A percentile compares a stretch with the other conserved stretches of the same genome.
phyloP scores from a whole-genome alignment of 2,797 vertebrate species.

The Myotis pilosus region DNA sequence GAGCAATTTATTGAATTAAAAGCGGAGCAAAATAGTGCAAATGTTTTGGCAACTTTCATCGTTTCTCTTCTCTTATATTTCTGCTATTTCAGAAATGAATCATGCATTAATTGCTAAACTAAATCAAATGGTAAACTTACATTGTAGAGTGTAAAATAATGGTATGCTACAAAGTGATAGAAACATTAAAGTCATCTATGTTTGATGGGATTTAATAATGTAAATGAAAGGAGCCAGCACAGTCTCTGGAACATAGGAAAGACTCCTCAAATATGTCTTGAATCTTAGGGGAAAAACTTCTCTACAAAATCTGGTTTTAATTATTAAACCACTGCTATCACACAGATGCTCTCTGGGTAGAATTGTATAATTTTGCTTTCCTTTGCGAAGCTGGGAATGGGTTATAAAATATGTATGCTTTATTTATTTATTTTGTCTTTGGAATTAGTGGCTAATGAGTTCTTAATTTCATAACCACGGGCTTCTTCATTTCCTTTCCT shows the following conservation, averaged over 20 bases:
- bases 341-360: constrained; percentile 59
- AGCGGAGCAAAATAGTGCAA: constrained; percentile 33
- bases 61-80: neutral
- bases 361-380: constrained; percentile 76
- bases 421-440: constrained; percentile 76
- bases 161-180: neutral
- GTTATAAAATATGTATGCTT: constrained; percentile 77
- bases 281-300: neutral
- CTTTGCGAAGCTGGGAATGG: constrained; percentile 59
- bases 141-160: neutral
- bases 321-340: constrained; percentile 78
- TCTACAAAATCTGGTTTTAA: constrained; percentile 68
- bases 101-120: neutral
- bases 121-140: neutral
- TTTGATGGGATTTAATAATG: neutral
- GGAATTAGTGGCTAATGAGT: constrained; percentile 54
- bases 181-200: neutral
- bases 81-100: neutral
- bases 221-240: neutral
- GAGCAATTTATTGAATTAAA: constrained; percentile 59
- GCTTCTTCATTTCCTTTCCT: constrained; percentile 57
- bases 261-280: neutral
- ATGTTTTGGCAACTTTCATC: constrained; percentile 44
- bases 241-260: neutral
- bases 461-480: constrained; percentile 34